These are phyloP conservation scores for Pao palembangensis DNA, from an alignment of 2,113 vertebrate genomes.

Conservation along the genomic window DNA sequence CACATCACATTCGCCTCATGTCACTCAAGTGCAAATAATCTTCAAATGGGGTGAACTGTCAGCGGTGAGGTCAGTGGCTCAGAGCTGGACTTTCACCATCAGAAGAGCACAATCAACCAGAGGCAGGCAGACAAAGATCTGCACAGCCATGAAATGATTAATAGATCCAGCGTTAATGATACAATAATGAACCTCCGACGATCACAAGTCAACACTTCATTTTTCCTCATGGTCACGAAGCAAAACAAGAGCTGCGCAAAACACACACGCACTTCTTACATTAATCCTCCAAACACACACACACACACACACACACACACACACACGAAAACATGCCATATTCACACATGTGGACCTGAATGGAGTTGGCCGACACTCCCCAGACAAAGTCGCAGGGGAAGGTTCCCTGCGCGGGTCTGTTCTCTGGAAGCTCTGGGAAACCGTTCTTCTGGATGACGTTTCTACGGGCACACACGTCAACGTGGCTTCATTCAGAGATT, in stretches of 20 bases:
- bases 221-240: no score
- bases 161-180: no score
- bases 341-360: constrained; percentile 76
- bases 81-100: constrained; percentile 51
- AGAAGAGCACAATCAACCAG: constrained; percentile 7
- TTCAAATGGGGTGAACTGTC: constrained; percentile 8
- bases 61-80: neutral
- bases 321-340: neutral
- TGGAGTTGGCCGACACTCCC: constrained; percentile 88
- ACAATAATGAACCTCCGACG: no score
- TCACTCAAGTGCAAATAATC: constrained; percentile 3
- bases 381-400: constrained; percentile 92
- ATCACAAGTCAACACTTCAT: no score
- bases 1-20: neutral
- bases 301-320: no score
- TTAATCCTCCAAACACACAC: no score
- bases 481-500: no score
- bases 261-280: no score
- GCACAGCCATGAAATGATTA: no score
- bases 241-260: no score
- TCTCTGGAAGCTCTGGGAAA: constrained; percentile 88
- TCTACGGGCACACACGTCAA: constrained; percentile 36
- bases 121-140: no score
- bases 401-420: constrained; percentile 78
- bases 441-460: constrained; percentile 91